Conservation (phyloP, 37 sponge, comb jelly and placozoan genomes). For the Theonella swinhoei region DNA sequence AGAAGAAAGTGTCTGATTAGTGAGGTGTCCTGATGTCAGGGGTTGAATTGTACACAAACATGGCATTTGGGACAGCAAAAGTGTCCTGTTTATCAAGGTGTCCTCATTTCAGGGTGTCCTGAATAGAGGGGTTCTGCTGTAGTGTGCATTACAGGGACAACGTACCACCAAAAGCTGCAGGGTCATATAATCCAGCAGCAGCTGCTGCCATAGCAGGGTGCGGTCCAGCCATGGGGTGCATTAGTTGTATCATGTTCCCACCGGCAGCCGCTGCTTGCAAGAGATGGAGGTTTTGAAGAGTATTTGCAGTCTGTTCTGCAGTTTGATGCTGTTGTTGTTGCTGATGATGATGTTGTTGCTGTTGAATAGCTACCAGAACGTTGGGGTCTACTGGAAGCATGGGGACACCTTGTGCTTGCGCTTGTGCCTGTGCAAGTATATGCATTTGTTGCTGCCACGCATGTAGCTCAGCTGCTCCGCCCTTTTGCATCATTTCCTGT, state of each 20-base stretch:
- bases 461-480: constrained; percentile 26
- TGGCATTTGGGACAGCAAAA: too few species aligned
- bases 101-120: too few species aligned
- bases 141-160: neutral
- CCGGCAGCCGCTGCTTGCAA: neutral
- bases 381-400: neutral
- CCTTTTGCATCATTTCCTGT: constrained; percentile 15
- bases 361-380: neutral
- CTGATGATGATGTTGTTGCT: constrained; percentile 27
- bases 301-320: neutral
- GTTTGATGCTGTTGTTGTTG: constrained; percentile 37
- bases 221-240: constrained; percentile 25
- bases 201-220: neutral
- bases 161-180: neutral
- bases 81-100: too few species aligned
- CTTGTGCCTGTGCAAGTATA: neutral
- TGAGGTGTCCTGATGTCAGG: too few species aligned
- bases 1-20: too few species aligned
- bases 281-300: neutral
- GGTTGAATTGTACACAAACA: too few species aligned
- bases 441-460: constrained; percentile 43
- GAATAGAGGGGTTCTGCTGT: too few species aligned
- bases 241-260: constrained; percentile 18
- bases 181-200: neutral
- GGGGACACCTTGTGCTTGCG: neutral